Evolutionary conservation across 1,140 invertebrate genomes (phyloP).

Genomic region (Drosophila sechellia): DNA sequence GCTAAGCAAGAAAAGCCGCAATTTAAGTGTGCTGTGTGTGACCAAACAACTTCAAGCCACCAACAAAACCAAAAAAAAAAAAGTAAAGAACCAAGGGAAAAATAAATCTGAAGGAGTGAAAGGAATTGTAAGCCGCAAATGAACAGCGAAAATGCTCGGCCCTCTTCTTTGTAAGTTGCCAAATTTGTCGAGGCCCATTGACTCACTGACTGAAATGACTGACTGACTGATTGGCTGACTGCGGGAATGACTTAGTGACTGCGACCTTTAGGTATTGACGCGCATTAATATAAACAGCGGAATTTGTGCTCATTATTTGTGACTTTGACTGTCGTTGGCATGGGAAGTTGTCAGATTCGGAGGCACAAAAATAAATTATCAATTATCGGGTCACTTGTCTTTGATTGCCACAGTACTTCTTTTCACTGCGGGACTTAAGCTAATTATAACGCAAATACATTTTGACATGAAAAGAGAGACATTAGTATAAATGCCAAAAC

Average conservation of each 20-base stretch:
- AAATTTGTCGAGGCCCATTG: constrained; percentile 43
- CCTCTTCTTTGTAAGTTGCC: constrained; percentile 54
- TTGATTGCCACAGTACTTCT: constrained; percentile 9
- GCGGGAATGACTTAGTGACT: constrained; percentile 40
- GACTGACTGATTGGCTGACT: constrained; percentile 22
- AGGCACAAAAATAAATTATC: constrained; percentile 32
- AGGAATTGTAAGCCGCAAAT: constrained; percentile 50
- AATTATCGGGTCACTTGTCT: constrained; percentile 44
- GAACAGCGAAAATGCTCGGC: constrained; percentile 51
- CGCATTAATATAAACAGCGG: constrained; percentile 64
- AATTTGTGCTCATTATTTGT: constrained; percentile 66
- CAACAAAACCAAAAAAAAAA: constrained; percentile 8
- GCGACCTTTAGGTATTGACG: constrained; percentile 40
- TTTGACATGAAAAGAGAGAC: not conserved
- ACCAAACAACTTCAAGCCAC: constrained; percentile 32
- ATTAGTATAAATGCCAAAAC: not conserved
- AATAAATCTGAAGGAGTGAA: constrained; percentile 18
- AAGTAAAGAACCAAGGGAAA: not conserved
- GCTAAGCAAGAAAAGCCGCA: constrained; percentile 42
- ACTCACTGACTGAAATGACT: constrained; percentile 15
- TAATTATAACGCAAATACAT: constrained; percentile 10
- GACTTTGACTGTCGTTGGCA: constrained; percentile 53
- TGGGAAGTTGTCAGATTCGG: constrained; percentile 29
- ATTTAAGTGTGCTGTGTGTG: constrained; percentile 54
- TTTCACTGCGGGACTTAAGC: not conserved